Conservation (phyloP, 2,888 invertebrate species). For the Isoperla grammatica region DNA sequence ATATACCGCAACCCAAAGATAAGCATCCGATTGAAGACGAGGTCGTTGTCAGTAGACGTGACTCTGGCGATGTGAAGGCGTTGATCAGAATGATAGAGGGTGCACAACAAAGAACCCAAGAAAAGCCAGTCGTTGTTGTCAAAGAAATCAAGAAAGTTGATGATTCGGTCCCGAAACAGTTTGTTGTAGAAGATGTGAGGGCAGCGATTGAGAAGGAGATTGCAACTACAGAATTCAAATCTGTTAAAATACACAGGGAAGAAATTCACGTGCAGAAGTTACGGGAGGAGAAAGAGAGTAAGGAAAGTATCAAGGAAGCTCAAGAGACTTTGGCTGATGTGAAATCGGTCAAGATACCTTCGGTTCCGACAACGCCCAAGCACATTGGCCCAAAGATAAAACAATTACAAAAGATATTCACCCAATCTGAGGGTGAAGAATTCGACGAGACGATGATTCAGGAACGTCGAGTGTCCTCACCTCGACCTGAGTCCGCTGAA, state of each 20-base stretch:
- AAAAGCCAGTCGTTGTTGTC: conserved; percentile 38
- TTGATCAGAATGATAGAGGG: conserved; percentile 52
- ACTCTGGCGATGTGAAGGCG: conserved; percentile 52
- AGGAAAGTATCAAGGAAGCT: neutral
- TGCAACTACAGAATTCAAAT: conserved; percentile 42
- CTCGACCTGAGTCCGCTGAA: conserved; percentile 14
- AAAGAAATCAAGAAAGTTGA: conserved; percentile 39
- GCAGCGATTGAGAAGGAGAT: conserved; percentile 33
- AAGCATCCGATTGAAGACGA: conserved; percentile 26
- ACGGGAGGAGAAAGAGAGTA: conserved; percentile 21
- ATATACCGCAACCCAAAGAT: conserved; percentile 20
- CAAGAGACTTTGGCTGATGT: neutral
- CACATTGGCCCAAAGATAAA: conserved; percentile 47
- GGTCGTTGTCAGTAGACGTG: conserved; percentile 34
- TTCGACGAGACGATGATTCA: conserved; percentile 33
- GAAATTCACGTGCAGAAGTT: neutral
- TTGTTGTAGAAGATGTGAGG: neutral
- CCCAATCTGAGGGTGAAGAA: conserved; percentile 39
- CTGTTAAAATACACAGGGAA: conserved; percentile 15
- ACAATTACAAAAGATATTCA: conserved; percentile 47
- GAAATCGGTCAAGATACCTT: conserved; percentile 19
- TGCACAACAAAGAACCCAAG: conserved; percentile 41
- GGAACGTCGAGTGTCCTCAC: conserved; percentile 4
- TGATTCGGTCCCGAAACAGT: conserved; percentile 38
- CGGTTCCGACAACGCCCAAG: conserved; percentile 36